A percentile compares a stretch with the other conserved stretches of the same genome.
Evolutionary conservation across 2,888 invertebrate species (phyloP).

Genomic region (Syrista parreyssii): DNA sequence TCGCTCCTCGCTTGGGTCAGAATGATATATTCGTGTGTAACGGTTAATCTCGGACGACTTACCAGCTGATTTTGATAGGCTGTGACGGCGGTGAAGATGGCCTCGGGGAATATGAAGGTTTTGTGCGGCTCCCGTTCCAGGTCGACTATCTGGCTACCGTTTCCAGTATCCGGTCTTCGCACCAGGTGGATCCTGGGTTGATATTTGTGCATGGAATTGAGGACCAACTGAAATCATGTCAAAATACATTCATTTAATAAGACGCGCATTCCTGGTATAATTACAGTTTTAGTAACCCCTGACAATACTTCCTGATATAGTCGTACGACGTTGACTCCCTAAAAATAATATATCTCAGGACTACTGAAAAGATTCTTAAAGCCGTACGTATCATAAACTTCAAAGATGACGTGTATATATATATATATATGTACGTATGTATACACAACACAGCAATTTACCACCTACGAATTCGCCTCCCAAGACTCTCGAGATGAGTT

Average conservation of each 20-base stretch:
- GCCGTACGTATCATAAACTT: neutral
- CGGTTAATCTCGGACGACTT: slow-evolving; percentile 60
- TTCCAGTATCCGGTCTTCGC: slow-evolving; percentile 73
- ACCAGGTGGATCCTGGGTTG: slow-evolving; percentile 85
- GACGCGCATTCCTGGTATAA: neutral
- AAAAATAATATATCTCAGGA: neutral
- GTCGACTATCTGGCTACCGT: slow-evolving; percentile 72
- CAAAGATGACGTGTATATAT: neutral
- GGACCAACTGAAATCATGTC: slow-evolving; percentile 74
- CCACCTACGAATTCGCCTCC: neutral
- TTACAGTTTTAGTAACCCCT: neutral
- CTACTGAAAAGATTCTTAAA: neutral
- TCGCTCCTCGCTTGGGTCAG: neutral
- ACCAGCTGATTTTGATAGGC: slow-evolving; percentile 91
- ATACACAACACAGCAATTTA: neutral
- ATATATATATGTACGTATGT: neutral
- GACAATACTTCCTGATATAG: neutral
- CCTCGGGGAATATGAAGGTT: slow-evolving; percentile 84
- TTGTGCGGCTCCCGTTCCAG: slow-evolving; percentile 80
- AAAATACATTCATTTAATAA: neutral
- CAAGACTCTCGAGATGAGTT: neutral
- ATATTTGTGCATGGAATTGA: slow-evolving; percentile 89
- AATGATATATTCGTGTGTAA: slow-evolving; percentile 1
- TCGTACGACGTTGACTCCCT: no score
- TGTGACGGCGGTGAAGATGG: slow-evolving; percentile 87